Conservation (phyloP, 2,888 invertebrate species). For the Sycophila texana region DNA sequence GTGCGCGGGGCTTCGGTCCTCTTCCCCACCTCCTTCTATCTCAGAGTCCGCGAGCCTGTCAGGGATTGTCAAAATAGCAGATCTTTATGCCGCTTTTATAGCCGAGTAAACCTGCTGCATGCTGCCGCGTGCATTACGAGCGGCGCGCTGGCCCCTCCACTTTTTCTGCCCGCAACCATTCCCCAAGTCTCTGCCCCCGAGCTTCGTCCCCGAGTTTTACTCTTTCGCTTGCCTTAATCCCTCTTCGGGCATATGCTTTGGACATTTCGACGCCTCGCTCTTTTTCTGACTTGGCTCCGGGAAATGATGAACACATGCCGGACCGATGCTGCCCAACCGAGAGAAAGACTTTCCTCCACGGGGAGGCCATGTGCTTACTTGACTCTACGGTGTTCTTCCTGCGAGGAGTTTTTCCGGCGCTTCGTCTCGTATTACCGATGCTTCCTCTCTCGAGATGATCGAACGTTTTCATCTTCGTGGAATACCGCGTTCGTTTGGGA, state of each 20-base stretch:
- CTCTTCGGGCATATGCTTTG: neutral
- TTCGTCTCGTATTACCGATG: conserved; percentile 9
- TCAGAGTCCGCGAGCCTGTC: conserved; percentile 46
- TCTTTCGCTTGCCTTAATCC: conserved; percentile 7
- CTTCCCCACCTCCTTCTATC: conserved; percentile 38
- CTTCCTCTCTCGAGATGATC: neutral
- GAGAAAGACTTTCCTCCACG: conserved; percentile 72
- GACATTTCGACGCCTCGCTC: neutral
- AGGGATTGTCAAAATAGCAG: conserved; percentile 74
- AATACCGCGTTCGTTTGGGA: too few species aligned
- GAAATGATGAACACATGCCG: conserved; percentile 70
- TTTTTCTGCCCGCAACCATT: neutral
- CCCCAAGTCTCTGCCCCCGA: neutral
- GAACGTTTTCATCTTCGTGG: neutral
- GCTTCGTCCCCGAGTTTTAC: conserved; percentile 29
- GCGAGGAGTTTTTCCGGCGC: neutral
- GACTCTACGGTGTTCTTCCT: neutral
- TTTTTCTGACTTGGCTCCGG: neutral
- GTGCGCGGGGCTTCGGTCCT: conserved; percentile 33
- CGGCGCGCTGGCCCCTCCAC: conserved; percentile 60
- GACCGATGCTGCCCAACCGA: conserved; percentile 63
- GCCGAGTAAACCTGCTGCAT: conserved; percentile 46
- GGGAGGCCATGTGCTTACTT: conserved; percentile 67
- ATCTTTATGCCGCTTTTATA: conserved; percentile 73
- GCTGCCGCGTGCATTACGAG: conserved; percentile 62